phyloP scores from a whole-genome alignment of 1,140 invertebrate species.

The Stegodyphus mimosarum region DNA sequence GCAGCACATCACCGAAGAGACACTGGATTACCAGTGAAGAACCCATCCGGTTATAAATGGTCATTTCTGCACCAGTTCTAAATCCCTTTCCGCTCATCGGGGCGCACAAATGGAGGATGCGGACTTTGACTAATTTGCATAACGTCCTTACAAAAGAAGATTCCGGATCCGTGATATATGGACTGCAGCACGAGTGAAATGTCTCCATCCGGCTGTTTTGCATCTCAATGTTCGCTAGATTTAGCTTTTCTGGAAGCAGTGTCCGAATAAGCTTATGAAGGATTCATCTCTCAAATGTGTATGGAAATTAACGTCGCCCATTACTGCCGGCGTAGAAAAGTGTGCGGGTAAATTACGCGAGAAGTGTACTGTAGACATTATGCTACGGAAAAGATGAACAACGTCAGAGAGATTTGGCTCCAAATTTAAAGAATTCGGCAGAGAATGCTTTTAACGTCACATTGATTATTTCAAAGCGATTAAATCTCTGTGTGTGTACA shows the following conservation, averaged over 20 bases:
- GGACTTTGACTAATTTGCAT: constrained; percentile 19
- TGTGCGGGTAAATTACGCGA: too few relatives aligned
- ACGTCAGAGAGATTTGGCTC: too few relatives aligned
- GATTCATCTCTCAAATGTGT: background rate
- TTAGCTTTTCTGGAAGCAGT: background rate
- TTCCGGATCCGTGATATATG: background rate
- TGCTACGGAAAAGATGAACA: too few relatives aligned
- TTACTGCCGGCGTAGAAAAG: too few relatives aligned
- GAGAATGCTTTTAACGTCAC: too few relatives aligned
- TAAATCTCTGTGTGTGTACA: too few relatives aligned
- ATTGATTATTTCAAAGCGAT: too few relatives aligned
- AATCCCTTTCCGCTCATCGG: constrained; percentile 5
- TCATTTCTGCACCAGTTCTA: constrained; percentile 10
- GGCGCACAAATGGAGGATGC: background rate
- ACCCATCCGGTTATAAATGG: background rate
- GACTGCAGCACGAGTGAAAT: constrained; percentile 10
- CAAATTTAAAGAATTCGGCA: too few relatives aligned
- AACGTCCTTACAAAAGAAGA: constrained; percentile 7
- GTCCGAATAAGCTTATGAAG: constrained; percentile 5
- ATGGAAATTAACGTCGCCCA: too few relatives aligned
- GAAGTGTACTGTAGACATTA: too few relatives aligned
- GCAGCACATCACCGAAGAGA: background rate
- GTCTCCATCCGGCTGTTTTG: constrained; percentile 9
- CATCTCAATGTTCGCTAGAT: constrained; percentile 10
- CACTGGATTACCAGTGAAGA: constrained; percentile 1